phyloP scores from a whole-genome alignment of 2,797 vertebrate species.

The Pseudochirops corinnae region DNA sequence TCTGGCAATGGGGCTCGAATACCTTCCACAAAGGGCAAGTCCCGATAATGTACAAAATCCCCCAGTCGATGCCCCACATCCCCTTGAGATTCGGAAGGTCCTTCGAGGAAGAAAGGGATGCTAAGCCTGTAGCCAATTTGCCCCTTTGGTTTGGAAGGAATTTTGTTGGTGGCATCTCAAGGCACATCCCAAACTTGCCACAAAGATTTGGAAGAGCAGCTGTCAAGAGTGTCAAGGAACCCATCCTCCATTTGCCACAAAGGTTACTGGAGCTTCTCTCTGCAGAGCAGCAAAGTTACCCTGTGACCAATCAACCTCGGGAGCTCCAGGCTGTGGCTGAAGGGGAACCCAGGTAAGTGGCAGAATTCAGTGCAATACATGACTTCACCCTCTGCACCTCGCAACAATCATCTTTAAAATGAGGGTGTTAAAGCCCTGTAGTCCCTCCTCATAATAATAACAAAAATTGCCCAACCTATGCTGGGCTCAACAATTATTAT shows the following conservation, averaged over 20 bases:
- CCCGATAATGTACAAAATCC: constrained; percentile 77
- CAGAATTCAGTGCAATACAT: neutral
- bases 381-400: neutral
- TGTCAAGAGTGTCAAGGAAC: constrained; percentile 68
- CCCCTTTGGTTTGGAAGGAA: constrained; percentile 86
- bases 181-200: constrained; percentile 71
- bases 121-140: constrained; percentile 78
- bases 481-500: neutral
- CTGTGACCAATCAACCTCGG: constrained; percentile 51
- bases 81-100: constrained; percentile 86
- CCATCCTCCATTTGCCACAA: constrained; percentile 79
- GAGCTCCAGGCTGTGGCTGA: constrained; percentile 69
- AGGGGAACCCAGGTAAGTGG: constrained; percentile 71
- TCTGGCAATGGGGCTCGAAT: constrained; percentile 83
- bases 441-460: neutral
- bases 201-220: constrained; percentile 81
- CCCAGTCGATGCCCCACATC: constrained; percentile 79
- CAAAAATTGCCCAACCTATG: neutral
- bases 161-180: constrained; percentile 61
- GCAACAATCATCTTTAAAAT: neutral
- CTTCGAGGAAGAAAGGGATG: constrained; percentile 75
- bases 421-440: neutral
- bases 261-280: constrained; percentile 75
- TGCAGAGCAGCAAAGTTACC: constrained; percentile 37
- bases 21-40: constrained; percentile 78